phyloP scores from a whole-genome alignment of 2,888 invertebrate genomes.

The Xylota segnis region DNA sequence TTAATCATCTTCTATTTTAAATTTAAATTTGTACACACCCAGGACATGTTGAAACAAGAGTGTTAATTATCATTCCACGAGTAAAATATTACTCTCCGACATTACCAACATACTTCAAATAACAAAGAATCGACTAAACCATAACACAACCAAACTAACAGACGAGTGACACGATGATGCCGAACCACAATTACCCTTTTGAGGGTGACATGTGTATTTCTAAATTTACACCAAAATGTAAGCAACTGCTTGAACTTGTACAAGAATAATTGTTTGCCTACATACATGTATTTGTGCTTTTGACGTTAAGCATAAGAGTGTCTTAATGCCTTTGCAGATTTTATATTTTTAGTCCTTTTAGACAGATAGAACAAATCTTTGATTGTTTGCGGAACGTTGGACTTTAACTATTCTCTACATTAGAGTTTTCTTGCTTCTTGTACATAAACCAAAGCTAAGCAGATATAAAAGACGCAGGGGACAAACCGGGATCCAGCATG shows the following conservation, averaged over 20 bases:
- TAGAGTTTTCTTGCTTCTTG: too few species aligned
- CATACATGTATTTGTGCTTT: background rate
- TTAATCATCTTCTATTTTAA: constrained; percentile 40
- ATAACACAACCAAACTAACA: constrained; percentile 34
- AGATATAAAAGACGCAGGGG: too few species aligned
- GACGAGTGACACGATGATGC: constrained; percentile 36
- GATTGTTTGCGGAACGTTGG: too few species aligned
- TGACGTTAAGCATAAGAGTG: too few species aligned
- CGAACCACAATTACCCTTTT: constrained; percentile 59
- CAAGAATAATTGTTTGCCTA: constrained; percentile 28
- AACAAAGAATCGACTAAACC: constrained; percentile 48
- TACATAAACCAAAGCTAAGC: too few species aligned
- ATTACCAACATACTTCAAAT: constrained; percentile 49
- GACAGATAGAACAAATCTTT: too few species aligned
- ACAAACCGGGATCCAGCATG: too few species aligned
- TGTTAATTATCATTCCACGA: constrained; percentile 60
- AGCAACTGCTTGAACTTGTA: constrained; percentile 29
- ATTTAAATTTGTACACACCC: constrained; percentile 49
- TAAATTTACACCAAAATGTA: constrained; percentile 1
- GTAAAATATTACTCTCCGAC: constrained; percentile 45
- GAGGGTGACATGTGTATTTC: constrained; percentile 50
- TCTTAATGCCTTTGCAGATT: too few species aligned
- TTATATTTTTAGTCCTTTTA: too few species aligned
- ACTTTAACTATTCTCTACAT: too few species aligned
- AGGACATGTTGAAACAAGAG: constrained; percentile 53